Base-by-base conservation (phyloP, 2,797 vertebrate genomes). In the Lutjanus campechanus region DNA sequence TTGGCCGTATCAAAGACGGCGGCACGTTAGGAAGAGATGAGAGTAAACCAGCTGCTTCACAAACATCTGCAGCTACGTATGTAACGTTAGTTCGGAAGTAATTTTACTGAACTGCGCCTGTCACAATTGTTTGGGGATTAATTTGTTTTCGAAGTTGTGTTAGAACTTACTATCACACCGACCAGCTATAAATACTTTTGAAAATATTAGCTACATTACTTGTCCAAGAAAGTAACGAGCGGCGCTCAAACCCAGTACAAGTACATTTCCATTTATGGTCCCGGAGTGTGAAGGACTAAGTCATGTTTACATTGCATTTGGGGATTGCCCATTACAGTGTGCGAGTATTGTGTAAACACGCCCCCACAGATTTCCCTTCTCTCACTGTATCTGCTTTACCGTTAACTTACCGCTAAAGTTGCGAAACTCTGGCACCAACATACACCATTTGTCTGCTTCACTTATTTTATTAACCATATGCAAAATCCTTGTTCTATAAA, bases 81-180 rank as follows among this genome's bases (percentile, higher is more conserved):
- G 79, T 76, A n/a, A n/a, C n/a, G n/a, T n/a, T n/a, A 85, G 72
- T 79, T 91, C 84, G 85, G 90, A 87, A 88, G 85, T 87, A 29
- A 54, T 7, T 17, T 16, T 10, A 83, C 69, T 36, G 29, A 78
- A 82, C 84, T 84, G 69, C 85, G 76, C 86, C 8, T 79, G 83
- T 79, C 79, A 68, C 47, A 22, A 11, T 12, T n/a, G 62, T 46
- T 61, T 67, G 16, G 16, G 10, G 19, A 55, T 72, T 13, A 8
- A 43, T 13, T 63, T 20, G 47, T 54, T 77, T 69, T 13, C 8
- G 8, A 36, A 54, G 40, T 53, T 22, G 36, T 5, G 9, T 68
- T 47, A 1, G 9, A 19, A 13, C 73, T 55, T 9, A 36, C 19
- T 1, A 22, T 20, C 11, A 25, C 53, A 16, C n/a, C 4, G 19